These are phyloP conservation scores for Falco punctatus DNA, from an alignment of 2,113 vertebrate species.

Conservation along the genomic window DNA sequence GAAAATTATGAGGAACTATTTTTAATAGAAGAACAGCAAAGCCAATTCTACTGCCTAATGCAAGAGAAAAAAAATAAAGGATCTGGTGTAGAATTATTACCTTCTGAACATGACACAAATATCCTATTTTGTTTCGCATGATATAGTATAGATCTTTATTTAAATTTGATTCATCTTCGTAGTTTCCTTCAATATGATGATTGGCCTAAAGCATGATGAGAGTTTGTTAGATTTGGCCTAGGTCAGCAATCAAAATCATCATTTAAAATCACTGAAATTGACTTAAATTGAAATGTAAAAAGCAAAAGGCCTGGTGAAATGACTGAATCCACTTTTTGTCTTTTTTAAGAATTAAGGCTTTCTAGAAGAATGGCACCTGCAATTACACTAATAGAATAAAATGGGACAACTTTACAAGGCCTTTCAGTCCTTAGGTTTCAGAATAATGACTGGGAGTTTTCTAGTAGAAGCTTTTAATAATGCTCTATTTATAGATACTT, in stretches of 20 bases:
- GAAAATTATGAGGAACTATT: neutral
- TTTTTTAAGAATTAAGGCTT: neutral
- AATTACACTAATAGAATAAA: neutral
- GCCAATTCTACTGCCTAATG: neutral
- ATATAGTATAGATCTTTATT: neutral
- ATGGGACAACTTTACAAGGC: neutral
- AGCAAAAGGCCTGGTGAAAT: neutral
- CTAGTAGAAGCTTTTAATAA: neutral
- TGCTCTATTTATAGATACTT: neutral
- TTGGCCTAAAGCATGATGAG: neutral
- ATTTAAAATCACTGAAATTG: neutral
- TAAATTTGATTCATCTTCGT: neutral
- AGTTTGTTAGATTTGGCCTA: neutral
- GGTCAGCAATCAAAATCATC: neutral
- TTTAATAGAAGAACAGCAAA: neutral
- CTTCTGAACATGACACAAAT: neutral
- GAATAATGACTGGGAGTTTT: neutral
- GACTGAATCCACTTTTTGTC: neutral
- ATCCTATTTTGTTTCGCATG: neutral
- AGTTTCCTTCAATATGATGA: neutral
- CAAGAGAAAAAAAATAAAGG: neutral
- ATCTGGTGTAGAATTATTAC: neutral
- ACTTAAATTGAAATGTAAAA: neutral
- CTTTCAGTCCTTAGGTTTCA: neutral
- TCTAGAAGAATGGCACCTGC: neutral